Evolutionary conservation across 2,113 vertebrate species (phyloP).

Genomic region (Bujurquina vittata): DNA sequence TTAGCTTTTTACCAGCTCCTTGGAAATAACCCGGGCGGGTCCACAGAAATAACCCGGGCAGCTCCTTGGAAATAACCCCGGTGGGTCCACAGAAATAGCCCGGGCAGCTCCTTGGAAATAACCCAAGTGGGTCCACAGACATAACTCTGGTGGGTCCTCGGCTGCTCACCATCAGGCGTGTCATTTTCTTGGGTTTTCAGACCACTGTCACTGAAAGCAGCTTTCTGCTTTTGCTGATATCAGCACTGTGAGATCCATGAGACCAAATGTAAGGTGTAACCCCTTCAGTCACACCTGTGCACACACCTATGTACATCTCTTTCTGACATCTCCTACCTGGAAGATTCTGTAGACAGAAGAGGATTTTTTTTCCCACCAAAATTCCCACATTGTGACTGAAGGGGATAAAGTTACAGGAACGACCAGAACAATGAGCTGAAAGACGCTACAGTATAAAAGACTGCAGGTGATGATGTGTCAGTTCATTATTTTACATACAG

Average conservation of each 20-base stretch:
- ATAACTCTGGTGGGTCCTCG: not conserved
- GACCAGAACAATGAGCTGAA: not conserved
- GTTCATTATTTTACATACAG: not conserved
- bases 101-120: too few relatives aligned
- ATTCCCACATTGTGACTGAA: too few relatives aligned
- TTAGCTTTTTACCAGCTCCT: constrained; percentile 2
- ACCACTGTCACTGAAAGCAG: not conserved
- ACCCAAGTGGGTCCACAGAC: too few relatives aligned
- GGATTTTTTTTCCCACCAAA: too few relatives aligned
- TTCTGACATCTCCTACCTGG: too few relatives aligned
- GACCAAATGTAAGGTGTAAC: not conserved
- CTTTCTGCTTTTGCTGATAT: not conserved
- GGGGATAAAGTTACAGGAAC: not conserved
- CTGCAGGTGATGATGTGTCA: not conserved
- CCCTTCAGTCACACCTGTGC: too few relatives aligned
- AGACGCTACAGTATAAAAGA: not conserved
- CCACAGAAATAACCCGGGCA: too few relatives aligned
- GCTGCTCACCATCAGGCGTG: not conserved
- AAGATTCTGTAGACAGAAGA: too few relatives aligned
- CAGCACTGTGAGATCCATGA: not conserved
- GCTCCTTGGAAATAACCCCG: too few relatives aligned
- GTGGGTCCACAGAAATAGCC: too few relatives aligned
- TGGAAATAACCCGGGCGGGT: too few relatives aligned
- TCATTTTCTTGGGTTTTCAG: not conserved
- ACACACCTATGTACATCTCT: too few relatives aligned